Evolutionary conservation across 2,113 vertebrate species (phyloP), one percentile per base, ranked within the genome.

Genomic region (Nicator chloris): DNA sequence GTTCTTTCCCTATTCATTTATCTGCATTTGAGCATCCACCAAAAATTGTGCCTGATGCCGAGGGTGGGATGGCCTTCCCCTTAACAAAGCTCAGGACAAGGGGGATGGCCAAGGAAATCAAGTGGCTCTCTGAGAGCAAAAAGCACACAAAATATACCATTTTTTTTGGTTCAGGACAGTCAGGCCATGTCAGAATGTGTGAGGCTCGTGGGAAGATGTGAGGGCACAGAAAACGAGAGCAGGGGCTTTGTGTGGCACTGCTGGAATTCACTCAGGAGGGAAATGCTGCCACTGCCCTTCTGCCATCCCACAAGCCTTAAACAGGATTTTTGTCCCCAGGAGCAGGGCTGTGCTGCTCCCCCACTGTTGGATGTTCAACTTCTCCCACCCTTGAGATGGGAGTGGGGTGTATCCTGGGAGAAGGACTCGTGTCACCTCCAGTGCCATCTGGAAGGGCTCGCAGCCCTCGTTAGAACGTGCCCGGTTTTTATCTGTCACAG

Each of bases 261-360:
- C 45, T 49, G 64, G 60, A 33, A 49, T 24, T 28, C 47, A 12
- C 5, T 3, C 4, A 8, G 83, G 49, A 79, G 79, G 30, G 10
- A 3, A 27, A 9, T 0, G 3, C 31, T 11, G 8, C 9, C 2
- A 2, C 28, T 33, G 60, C 31, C 51, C 61, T 47, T 27, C 35
- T 57, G 72, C 40, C 13, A 20, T n/a, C 39, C 63, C 53, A 15
- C 31, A 15, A 24, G 37, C n/a, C 45, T 28, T 11, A 39, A 72
- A n/a, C 6, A 18, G 86, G 59, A 2, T 70, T 9, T 44, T 23
- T 90, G 73, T 57, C 18, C 53, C 53, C 33, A 45, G 49, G 53
- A 56, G 20, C 2, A 1, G 49, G 37, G 35, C 53, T 6, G 33
- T 73, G 82, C 27, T 86, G 22, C 22, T 70, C 82, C 33, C 19